A percentile compares a stretch with the other conserved stretches of the same genome.
Evolutionary conservation across 2,888 invertebrate genomes (phyloP).

Genomic region (Halocaridina rubra): DNA sequence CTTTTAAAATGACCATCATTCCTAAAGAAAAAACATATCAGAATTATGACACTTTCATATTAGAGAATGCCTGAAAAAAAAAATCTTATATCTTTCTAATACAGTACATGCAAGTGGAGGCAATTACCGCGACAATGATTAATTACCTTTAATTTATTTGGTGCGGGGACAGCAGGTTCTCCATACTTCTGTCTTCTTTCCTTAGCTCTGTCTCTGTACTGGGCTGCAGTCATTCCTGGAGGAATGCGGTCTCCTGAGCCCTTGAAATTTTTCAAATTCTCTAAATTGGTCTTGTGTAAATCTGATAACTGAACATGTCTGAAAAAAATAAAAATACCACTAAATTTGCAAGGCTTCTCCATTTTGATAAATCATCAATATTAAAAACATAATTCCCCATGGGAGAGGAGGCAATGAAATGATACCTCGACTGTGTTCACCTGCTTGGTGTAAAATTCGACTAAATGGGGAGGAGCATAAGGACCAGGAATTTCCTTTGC

Average conservation of each 20-base stretch:
- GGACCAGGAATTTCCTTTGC: no score
- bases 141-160: conserved; percentile 77
- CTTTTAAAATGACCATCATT: no score
- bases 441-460: no score
- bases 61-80: no score
- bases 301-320: conserved; percentile 93
- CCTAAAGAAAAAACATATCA: background rate
- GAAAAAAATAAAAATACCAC: no score
- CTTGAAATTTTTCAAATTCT: conserved; percentile 70
- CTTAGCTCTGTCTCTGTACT: conserved; percentile 94
- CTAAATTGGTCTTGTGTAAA: conserved; percentile 90
- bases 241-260: conserved; percentile 30
- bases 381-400: no score
- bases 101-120: background rate
- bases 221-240: conserved; percentile 66
- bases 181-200: conserved; percentile 94
- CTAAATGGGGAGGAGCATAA: no score
- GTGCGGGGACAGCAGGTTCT: conserved; percentile 80
- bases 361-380: no score
- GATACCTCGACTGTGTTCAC: no score
- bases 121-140: background rate
- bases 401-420: no score
- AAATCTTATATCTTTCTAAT: background rate
- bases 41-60: background rate
- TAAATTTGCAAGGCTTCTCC: no score